phyloP scores from a whole-genome alignment of 1,140 invertebrate genomes.

The Drosophila paulistorum region DNA sequence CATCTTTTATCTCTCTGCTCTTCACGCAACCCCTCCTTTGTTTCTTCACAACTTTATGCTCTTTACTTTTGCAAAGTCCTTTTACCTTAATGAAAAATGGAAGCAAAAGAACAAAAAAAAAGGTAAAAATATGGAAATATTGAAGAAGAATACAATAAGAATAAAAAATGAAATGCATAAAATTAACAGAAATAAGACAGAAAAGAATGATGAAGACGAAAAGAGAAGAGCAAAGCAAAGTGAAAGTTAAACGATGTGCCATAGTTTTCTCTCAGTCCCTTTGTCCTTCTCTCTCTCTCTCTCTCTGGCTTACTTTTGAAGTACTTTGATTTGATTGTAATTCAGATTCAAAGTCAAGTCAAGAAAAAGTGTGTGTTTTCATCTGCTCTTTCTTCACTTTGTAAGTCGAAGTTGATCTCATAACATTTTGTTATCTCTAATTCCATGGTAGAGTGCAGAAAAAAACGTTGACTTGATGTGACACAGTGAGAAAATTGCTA shows the following conservation, averaged over 20 bases:
- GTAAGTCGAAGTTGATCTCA: neutral
- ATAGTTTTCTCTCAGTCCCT: neutral
- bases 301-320: neutral
- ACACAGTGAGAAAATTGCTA: no score
- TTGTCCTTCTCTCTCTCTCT: neutral
- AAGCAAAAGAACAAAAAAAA: neutral
- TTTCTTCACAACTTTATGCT: constrained; percentile 16
- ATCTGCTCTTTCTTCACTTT: neutral
- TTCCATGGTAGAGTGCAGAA: no score
- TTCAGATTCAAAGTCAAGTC: neutral
- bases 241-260: constrained; percentile 9
- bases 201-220: no score
- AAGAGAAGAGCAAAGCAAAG: neutral
- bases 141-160: neutral
- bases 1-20: no score
- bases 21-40: neutral
- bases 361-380: neutral
- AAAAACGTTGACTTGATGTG: no score
- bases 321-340: constrained; percentile 13
- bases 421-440: neutral
- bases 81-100: constrained; percentile 11
- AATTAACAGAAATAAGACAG: constrained; percentile 7
- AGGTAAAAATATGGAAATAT: constrained; percentile 6
- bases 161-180: constrained; percentile 8
- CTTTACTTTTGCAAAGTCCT: constrained; percentile 28